Evolutionary conservation across 2,113 vertebrate species (phyloP).

Genomic region (Triplophysa tibetana): DNA sequence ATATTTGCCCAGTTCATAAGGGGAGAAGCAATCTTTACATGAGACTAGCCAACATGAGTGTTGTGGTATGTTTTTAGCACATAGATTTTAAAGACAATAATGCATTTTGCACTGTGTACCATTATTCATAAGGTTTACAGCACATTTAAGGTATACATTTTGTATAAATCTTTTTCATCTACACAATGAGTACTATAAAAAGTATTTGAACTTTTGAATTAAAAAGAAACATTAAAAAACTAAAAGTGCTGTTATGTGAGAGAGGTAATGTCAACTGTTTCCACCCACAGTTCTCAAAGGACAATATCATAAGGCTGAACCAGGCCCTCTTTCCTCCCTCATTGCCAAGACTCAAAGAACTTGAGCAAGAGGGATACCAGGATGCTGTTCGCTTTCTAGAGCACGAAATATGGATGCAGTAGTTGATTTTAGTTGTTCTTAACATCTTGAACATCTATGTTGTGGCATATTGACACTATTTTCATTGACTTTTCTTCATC

Average conservation of each 20-base stretch:
- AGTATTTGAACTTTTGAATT: too few species aligned
- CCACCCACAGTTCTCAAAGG: conserved; percentile 75
- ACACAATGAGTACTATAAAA: too few species aligned
- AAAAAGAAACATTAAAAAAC: too few species aligned
- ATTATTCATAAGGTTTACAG: too few species aligned
- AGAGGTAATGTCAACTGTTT: not conserved
- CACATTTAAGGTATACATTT: not conserved
- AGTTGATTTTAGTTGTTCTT: conserved; percentile 35
- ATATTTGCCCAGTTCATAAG: conserved; percentile 81
- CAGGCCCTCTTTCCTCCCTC: conserved; percentile 83
- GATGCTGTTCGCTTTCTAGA: conserved; percentile 80
- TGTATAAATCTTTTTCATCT: not conserved
- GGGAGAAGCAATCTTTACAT: conserved; percentile 68
- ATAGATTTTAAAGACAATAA: not conserved
- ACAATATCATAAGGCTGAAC: conserved; percentile 81
- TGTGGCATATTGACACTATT: not conserved
- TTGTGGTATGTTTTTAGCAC: conserved; percentile 73
- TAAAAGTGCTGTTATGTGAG: too few species aligned
- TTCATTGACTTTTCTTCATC: not conserved
- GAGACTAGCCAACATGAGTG: conserved; percentile 79
- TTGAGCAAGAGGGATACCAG: conserved; percentile 77
- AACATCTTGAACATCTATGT: not conserved
- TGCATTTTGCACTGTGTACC: not conserved
- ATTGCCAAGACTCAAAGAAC: conserved; percentile 64
- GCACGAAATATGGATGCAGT: conserved; percentile 78